These are phyloP conservation scores for Parasteatoda lunata DNA, from an alignment of 2,888 invertebrate species.

Conservation along the genomic window DNA sequence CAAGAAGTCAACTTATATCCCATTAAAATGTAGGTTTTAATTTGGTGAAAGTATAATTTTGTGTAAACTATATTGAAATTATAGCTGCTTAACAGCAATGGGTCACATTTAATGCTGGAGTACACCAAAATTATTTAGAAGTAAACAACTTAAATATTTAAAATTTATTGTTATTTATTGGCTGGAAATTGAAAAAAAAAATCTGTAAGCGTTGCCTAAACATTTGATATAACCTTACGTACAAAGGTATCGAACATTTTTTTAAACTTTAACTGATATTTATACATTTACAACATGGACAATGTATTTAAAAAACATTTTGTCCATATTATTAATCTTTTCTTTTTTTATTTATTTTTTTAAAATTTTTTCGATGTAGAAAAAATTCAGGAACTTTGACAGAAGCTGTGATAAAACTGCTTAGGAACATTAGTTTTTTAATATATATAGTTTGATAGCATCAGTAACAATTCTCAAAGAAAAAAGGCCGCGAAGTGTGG, in stretches of 20 bases:
- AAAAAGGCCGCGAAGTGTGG: constrained; percentile 57
- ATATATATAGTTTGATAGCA: constrained; percentile 67
- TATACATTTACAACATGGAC: constrained; percentile 68
- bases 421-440: constrained; percentile 65
- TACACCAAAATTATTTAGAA: no score
- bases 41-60: no score
- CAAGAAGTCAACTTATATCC: no score
- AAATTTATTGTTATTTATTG: no score
- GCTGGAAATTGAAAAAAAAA: neutral
- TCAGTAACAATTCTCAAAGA: constrained; percentile 61
- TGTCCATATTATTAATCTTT: constrained; percentile 45
- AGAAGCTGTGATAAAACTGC: constrained; percentile 64
- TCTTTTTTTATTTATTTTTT: constrained; percentile 47
- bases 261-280: constrained; percentile 63
- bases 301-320: constrained; percentile 61
- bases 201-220: constrained; percentile 53
- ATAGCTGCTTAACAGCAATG: no score
- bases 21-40: no score
- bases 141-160: no score
- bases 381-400: constrained; percentile 69
- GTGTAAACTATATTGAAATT: no score
- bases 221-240: constrained; percentile 52
- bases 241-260: constrained; percentile 58
- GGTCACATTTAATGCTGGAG: no score
- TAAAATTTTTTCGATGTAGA: constrained; percentile 68